Evolutionary conservation across 2,888 invertebrate genomes (phyloP), one percentile per base, ranked within the genome.

Genomic region (Blera fallax): DNA sequence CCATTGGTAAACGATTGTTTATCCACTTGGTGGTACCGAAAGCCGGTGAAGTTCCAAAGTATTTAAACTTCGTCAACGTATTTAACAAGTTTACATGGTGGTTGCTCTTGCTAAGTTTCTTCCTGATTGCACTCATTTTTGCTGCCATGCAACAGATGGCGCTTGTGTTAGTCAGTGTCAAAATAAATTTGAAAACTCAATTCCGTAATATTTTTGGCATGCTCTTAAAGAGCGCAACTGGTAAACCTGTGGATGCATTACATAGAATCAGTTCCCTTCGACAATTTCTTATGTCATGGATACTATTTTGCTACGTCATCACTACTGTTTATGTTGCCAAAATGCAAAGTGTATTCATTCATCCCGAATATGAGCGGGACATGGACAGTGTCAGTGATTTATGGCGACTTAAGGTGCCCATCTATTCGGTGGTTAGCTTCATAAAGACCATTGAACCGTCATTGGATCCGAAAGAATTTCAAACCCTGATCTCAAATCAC

Each of bases 241-340:
- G 91, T 0, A 89, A 90, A 45, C 90, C 91, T 0, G 88, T 90
- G 0, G 79, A 87, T 2, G 78, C 87, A 0, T 88, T 91, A 16
- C 88, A 90, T 0, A 72, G 79, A 2, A 87, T 89, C 14, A 90
- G 89, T 70, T 90, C 90, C 0, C 56, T 91, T 52, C 89, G 91
- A 0, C 76, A 87, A 16, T 89, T 90, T 7, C 88, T 91, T 3
- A 89, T 91, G 29, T 84, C 88, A 3, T 91, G 91, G 92, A 89
- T 91, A 5, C 69, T 91, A 6, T 92, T 91, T 48, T 89, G 90
- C 32, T 91, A 91, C 52, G 88, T 91, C 0, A 67, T 90, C 54
- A 90, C 89, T 1, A 88, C 87, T 24, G 88, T 91, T 18, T 91
- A 91, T 65, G 89, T 91, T 29, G 91, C 90, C 18, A 91, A 91